phyloP scores from a whole-genome alignment of 2,888 invertebrate species.

The Matsumyia berberina region DNA sequence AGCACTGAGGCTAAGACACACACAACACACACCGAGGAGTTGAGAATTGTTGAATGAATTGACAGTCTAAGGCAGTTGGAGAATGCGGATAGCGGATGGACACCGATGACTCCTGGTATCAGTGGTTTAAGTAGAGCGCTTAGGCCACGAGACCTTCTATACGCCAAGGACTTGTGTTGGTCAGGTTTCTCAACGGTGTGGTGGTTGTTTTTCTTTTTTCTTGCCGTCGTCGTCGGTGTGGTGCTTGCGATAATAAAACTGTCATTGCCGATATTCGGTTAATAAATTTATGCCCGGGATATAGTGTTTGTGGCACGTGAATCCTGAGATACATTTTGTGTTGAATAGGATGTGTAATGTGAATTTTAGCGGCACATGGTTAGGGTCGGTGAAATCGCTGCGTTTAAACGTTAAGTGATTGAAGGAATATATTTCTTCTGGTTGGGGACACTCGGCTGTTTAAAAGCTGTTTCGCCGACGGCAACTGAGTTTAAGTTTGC shows the following conservation, averaged over 20 bases:
- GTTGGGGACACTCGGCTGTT: background rate
- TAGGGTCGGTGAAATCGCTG: conserved; percentile 27
- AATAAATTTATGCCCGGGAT: conserved; percentile 80
- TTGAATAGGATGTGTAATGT: conserved; percentile 42
- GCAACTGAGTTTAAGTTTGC: conserved; percentile 8
- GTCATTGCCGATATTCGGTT: conserved; percentile 80
- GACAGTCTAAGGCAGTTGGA: conserved; percentile 64
- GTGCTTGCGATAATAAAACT: conserved; percentile 81
- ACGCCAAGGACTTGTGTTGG: conserved; percentile 62
- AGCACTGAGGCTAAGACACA: conserved; percentile 17
- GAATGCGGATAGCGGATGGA: conserved; percentile 61
- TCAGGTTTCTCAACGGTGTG: conserved; percentile 56
- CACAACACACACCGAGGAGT: conserved; percentile 19
- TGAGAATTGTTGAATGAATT: conserved; percentile 63
- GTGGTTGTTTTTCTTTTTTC: conserved; percentile 45
- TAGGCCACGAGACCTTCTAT: conserved; percentile 54
- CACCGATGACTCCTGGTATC: conserved; percentile 61
- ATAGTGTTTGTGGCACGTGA: conserved; percentile 78
- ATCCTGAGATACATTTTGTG: conserved; percentile 56
- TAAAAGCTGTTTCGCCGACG: conserved; percentile 38
- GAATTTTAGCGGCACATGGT: conserved; percentile 31
- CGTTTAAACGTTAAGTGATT: conserved; percentile 29
- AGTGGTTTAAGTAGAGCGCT: conserved; percentile 70
- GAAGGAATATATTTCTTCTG: background rate
- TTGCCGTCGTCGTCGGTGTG: conserved; percentile 79